Percentiles rank a stretch among this genome's conserved stretches.
phyloP scores from a whole-genome alignment of 2,113 vertebrate species.

The Rhadina sibilatrix region DNA sequence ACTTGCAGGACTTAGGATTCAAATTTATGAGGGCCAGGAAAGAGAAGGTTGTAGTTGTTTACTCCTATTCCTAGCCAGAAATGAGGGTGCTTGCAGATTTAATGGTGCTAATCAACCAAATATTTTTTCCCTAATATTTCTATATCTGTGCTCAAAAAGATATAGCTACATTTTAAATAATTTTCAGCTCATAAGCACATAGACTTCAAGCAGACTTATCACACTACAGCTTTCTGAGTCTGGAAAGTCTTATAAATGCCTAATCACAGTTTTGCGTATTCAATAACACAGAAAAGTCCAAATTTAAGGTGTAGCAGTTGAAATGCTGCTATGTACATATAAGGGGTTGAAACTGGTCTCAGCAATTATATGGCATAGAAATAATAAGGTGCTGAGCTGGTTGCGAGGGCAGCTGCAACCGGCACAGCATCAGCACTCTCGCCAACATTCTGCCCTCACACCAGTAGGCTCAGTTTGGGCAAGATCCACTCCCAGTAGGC shows the following conservation, averaged over 20 bases:
- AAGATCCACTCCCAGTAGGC: background rate
- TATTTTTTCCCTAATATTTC: background rate
- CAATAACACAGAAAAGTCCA: background rate
- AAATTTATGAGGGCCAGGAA: background rate
- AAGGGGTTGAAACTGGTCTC: background rate
- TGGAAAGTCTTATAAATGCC: background rate
- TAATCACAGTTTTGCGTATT: background rate
- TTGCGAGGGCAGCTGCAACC: background rate
- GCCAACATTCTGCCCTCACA: background rate
- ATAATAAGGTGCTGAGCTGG: background rate
- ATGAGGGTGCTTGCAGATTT: background rate
- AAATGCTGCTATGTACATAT: background rate
- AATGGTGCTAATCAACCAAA: background rate
- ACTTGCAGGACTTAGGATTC: background rate
- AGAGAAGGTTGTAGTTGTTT: background rate
- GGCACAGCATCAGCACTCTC: background rate
- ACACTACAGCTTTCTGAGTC: background rate
- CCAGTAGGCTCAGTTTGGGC: background rate
- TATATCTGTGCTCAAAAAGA: background rate
- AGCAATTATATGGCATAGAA: background rate
- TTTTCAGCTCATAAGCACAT: background rate
- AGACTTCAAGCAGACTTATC: background rate
- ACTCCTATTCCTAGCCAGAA: background rate
- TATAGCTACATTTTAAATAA: background rate
- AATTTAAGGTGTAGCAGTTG: background rate